Percentiles rank a stretch among this genome's conserved stretches.
These are phyloP conservation scores for Drosophila pseudotalamancana DNA, from an alignment of 2,888 invertebrate genomes.

Conservation along the genomic window DNA sequence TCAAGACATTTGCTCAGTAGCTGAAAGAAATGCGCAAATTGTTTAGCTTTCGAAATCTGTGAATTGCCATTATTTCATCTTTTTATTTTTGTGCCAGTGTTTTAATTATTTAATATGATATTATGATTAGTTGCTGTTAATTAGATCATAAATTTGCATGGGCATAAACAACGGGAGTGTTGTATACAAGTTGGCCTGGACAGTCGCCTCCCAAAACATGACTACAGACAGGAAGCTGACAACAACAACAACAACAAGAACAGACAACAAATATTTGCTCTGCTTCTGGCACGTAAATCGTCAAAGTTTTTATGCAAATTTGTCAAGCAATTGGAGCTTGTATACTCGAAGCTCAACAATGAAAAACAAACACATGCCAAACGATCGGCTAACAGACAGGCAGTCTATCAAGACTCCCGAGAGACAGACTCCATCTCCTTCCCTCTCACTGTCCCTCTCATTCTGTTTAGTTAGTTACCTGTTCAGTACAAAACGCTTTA, in stretches of 20 bases:
- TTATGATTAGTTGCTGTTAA: conserved; percentile 32
- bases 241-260: conserved; percentile 2
- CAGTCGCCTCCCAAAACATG: conserved; percentile 34
- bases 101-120: conserved; percentile 20
- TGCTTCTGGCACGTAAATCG: conserved; percentile 38
- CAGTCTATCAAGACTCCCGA: conserved; percentile 45
- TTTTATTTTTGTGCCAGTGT: conserved; percentile 2
- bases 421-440: conserved; percentile 4
- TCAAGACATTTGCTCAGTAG: background rate
- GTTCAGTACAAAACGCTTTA: conserved; percentile 60
- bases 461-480: conserved; percentile 44
- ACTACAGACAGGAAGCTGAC: conserved; percentile 59
- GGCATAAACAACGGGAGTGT: conserved; percentile 5
- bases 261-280: conserved; percentile 16
- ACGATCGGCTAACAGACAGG: conserved; percentile 27
- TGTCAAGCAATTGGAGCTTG: conserved; percentile 13
- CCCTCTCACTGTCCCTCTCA: background rate
- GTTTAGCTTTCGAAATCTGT: background rate
- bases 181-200: conserved; percentile 29
- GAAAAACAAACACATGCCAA: background rate
- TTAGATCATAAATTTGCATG: conserved; percentile 30
- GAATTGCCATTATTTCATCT: background rate
- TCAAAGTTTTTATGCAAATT: conserved; percentile 69
- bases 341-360: conserved; percentile 11
- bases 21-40: conserved; percentile 7